Evolutionary conservation across 2,888 invertebrate genomes (phyloP).

Genomic region (Digitonthophagus gazella): DNA sequence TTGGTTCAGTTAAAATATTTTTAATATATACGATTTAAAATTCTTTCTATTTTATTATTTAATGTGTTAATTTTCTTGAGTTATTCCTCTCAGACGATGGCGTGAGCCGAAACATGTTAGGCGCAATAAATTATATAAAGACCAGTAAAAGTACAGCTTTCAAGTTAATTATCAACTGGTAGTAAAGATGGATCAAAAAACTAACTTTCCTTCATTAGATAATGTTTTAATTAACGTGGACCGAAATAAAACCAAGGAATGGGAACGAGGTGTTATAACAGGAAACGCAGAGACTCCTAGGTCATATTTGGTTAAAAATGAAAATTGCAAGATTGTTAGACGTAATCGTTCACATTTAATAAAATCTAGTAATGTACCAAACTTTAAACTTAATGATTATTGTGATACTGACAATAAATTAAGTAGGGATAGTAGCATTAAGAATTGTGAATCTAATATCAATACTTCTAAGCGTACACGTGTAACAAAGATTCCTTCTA

Average conservation of each 20-base stretch:
- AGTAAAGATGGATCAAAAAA: too few relatives aligned
- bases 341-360: constrained; percentile 4
- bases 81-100: too few relatives aligned
- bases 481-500: background rate
- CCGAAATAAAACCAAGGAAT: background rate
- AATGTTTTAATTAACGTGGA: background rate
- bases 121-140: too few relatives aligned
- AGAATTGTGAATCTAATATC: background rate
- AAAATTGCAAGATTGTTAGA: background rate
- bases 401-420: background rate
- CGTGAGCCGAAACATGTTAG: too few relatives aligned
- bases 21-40: too few relatives aligned
- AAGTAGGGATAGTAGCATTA: background rate
- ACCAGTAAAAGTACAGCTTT: too few relatives aligned
- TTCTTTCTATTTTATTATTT: too few relatives aligned
- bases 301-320: constrained; percentile 13
- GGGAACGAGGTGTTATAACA: constrained; percentile 2
- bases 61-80: too few relatives aligned
- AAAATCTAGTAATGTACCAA: background rate
- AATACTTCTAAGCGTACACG: background rate
- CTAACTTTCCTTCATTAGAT: too few relatives aligned
- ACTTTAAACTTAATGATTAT: background rate
- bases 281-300: constrained; percentile 1
- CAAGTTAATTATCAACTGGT: too few relatives aligned
- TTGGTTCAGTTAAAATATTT: too few relatives aligned